Evolutionary conservation across 2,888 invertebrate genomes (phyloP).

Genomic region (Lepetodrilus schrolli): DNA sequence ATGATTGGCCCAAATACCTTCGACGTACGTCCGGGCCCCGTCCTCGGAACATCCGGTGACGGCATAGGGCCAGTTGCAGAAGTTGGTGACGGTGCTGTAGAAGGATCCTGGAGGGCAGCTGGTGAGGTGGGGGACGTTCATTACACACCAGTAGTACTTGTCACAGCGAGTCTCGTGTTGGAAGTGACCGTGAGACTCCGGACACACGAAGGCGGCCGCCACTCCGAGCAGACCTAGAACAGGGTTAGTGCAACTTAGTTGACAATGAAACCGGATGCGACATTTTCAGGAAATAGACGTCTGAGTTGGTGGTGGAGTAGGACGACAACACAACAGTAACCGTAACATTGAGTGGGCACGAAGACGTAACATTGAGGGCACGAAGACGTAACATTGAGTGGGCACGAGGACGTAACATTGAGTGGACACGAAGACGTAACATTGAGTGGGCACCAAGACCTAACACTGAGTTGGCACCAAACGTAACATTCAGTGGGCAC

Average conservation of each 20-base stretch:
- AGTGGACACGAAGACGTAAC: too few relatives aligned
- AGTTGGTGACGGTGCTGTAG: constrained; percentile 18
- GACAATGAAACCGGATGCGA: not conserved
- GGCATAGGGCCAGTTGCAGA: constrained; percentile 4
- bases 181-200: constrained; percentile 35
- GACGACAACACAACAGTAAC: too few relatives aligned
- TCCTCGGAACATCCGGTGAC: not conserved
- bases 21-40: not conserved
- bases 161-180: constrained; percentile 38
- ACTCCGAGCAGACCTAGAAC: not conserved
- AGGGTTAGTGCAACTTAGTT: not conserved
- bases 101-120: not conserved
- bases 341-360: too few relatives aligned
- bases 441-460: too few relatives aligned
- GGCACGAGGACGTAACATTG: too few relatives aligned
- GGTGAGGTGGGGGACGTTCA: constrained; percentile 1
- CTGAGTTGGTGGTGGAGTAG: too few relatives aligned
- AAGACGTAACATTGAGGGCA: too few relatives aligned
- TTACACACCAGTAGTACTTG: constrained; percentile 41
- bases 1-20: too few relatives aligned
- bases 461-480: too few relatives aligned
- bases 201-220: constrained; percentile 32
- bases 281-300: not conserved
- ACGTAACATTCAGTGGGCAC: too few relatives aligned
- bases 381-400: too few relatives aligned